These are phyloP conservation scores for Picathartes gymnocephalus DNA, from an alignment of 2,113 vertebrate genomes.

Conservation along the genomic window DNA sequence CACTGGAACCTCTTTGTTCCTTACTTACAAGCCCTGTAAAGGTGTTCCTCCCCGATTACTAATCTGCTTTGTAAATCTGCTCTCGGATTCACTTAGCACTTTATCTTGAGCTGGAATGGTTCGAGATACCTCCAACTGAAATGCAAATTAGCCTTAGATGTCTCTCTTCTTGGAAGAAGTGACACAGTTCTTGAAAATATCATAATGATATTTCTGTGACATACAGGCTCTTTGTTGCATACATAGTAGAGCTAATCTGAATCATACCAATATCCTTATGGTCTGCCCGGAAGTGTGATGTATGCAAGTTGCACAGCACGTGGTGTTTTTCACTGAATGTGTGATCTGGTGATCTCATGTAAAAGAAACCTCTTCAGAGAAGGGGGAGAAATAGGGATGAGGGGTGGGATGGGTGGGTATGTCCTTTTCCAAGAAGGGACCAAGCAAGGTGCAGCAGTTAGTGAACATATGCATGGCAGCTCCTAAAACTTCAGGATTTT, in stretches of 20 bases:
- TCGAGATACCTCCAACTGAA: slow-evolving; percentile 1
- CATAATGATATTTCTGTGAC: slow-evolving; percentile 18
- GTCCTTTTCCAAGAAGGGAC: neutral
- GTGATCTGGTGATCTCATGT: neutral
- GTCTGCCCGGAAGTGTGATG: neutral
- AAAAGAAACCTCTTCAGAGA: neutral
- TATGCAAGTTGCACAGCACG: neutral
- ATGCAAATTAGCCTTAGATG: slow-evolving; percentile 15
- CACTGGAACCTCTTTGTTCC: neutral
- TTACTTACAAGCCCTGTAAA: neutral
- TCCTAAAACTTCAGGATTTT: neutral
- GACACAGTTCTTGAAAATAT: slow-evolving; percentile 23
- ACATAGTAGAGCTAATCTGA: neutral
- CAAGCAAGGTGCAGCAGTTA: neutral
- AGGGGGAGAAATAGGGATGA: neutral
- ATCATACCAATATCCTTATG: neutral
- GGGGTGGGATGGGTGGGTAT: neutral
- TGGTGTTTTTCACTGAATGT: neutral
- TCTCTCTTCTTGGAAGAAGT: slow-evolving; percentile 32
- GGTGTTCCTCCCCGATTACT: neutral
- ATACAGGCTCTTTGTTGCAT: neutral
- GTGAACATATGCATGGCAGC: neutral
- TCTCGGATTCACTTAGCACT: neutral
- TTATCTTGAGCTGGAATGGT: neutral
- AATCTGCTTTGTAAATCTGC: neutral